Base-by-base conservation (phyloP, 2,113 vertebrate species). In the Porphyrio hochstetteri region DNA sequence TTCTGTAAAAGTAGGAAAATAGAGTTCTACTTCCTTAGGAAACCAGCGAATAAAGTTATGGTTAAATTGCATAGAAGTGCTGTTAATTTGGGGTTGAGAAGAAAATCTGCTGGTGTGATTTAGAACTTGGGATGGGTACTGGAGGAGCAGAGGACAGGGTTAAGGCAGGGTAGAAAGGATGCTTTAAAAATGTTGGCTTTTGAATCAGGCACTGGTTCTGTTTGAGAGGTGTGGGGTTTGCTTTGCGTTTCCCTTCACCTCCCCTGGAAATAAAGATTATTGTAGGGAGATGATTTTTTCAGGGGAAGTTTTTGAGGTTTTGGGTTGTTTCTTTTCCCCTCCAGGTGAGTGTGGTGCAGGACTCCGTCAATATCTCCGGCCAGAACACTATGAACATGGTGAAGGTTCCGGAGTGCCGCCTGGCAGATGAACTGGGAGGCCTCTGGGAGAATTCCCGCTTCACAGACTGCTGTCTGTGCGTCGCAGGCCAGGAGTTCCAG, bases 341-440 rank as follows among this genome's bases (percentile, higher is more conserved):
- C n/a, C 86, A 99, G 99, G 99, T 99, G 95, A 99, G 99, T 69
- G 99, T 99, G 97, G 99, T 99, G 21, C 99, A 99, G 95, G 99
- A 99, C 97, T 99, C 99, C 0, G 99, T 99, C 88, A 99, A 99
- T 96, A 99, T 99, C 96, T 99, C 99, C 1, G 99, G 99, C 13
- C 99, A 99, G 98, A 99, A 99, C 93, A 99, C 99, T 57, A 99
- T 99, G 99, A 99, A 99, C 95, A 99, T 98, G 98, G 98, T 99
- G 94, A 99, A 98, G 98, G 98, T 99, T 57, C 99, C 99, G 1
- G 99, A 99, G 96, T 99, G 99, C 94, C 98, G 99, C 67, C 97
- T 99, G 96, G 99, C 99, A 2, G 99, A 99, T 19, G 99, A 99
- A 92, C 92, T 99, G 91, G 99, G 99, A 40, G 99, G 99, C 48